Percentiles rank a stretch among this genome's conserved stretches.
Evolutionary conservation across 2,113 vertebrate species (phyloP).

Genomic region (Puffinus mauretanicus): DNA sequence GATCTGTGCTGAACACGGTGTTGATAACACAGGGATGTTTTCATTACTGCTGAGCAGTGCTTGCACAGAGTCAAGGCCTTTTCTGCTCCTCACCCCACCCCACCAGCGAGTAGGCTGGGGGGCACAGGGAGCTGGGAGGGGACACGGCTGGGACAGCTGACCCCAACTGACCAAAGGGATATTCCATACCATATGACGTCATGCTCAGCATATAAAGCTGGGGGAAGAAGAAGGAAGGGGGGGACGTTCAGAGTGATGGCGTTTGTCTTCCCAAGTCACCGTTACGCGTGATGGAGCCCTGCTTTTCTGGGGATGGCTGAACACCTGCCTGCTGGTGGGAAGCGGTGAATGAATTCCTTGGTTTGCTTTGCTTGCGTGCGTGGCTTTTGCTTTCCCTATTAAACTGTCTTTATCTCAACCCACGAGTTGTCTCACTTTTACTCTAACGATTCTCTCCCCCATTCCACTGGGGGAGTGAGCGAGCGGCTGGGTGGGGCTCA

Average conservation of each 20-base stretch:
- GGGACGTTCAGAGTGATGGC: accelerated
- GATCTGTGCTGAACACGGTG: not conserved
- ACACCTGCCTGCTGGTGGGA: not conserved
- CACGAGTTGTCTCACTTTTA: no score
- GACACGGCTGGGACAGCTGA: not conserved
- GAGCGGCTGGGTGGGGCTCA: no score
- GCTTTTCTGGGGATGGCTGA: not conserved
- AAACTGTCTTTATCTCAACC: no score
- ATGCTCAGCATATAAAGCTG: not conserved
- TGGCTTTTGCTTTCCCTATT: accelerated
- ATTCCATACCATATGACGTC: not conserved
- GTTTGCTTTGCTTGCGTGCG: accelerated
- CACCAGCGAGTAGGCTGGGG: not conserved
- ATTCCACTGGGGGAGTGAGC: no score
- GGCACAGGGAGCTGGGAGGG: not conserved
- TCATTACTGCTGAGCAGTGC: not conserved
- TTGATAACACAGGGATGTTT: not conserved
- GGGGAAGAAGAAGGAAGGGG: not conserved
- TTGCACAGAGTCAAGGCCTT: not conserved
- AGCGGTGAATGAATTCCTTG: accelerated
- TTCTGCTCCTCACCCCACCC: not conserved
- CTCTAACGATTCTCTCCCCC: no score
- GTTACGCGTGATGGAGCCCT: accelerated
- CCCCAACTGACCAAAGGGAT: not conserved
- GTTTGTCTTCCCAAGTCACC: not conserved